phyloP scores from a whole-genome alignment of 2,888 invertebrate species.

The Gryllus longicercus region DNA sequence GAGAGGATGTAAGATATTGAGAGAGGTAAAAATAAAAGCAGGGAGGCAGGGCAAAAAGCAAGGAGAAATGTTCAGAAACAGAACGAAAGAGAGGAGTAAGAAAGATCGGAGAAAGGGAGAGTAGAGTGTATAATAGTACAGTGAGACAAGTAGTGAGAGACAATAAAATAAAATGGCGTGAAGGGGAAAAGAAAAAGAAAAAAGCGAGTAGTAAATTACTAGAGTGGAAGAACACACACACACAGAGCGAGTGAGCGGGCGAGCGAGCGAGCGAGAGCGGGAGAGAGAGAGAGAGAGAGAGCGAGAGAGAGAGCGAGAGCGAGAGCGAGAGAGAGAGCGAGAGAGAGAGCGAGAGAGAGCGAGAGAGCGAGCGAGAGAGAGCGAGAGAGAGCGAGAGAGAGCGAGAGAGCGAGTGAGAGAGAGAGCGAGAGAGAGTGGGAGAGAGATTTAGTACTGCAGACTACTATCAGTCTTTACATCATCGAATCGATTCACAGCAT shows the following conservation, averaged over 20 bases:
- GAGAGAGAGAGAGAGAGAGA: not conserved
- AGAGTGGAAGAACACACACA: not conserved
- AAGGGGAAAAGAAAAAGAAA: no score
- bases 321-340: no score
- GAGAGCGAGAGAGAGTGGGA: conserved; percentile 27
- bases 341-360: not conserved
- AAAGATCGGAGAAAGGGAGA: no score
- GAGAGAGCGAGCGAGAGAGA: conserved; percentile 35
- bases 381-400: not conserved
- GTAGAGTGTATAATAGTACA: no score
- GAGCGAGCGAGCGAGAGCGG: conserved; percentile 32
- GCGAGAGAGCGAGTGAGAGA: no score
- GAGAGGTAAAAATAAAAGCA: conserved; percentile 20
- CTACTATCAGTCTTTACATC: no score
- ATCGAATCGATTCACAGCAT: no score
- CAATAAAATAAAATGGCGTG: no score
- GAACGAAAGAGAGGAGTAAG: conserved; percentile 21
- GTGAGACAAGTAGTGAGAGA: no score
- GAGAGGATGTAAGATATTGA: no score
- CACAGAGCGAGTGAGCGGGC: conserved; percentile 32
- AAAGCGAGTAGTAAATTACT: no score
- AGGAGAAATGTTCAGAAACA: conserved; percentile 26
- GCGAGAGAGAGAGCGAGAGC: not conserved
- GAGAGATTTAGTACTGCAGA: not conserved
- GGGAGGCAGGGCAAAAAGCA: conserved; percentile 20